phyloP scores from a whole-genome alignment of 2,797 vertebrate genomes.

The Dallia pectoralis region DNA sequence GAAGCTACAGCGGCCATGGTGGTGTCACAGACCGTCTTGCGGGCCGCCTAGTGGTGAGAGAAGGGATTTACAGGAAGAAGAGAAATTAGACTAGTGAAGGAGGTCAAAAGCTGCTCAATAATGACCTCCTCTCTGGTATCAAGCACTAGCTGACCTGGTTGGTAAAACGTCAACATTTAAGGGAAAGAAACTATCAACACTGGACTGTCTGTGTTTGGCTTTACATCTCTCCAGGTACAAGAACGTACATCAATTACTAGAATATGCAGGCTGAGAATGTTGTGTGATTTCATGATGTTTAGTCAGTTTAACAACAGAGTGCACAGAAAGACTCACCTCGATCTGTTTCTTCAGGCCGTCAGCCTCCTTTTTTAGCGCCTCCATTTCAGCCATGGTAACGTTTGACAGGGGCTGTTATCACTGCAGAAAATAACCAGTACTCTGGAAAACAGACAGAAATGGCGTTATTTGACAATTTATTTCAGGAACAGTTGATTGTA shows the following conservation, averaged over 20 bases:
- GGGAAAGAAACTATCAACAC: too few relatives aligned
- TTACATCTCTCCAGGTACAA: background rate
- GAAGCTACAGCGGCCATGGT: conserved; percentile 59
- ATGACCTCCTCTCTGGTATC: too few relatives aligned
- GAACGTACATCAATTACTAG: background rate
- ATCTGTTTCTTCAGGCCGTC: conserved; percentile 92
- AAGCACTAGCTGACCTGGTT: too few relatives aligned
- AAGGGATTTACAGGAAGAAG: background rate
- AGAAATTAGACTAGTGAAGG: background rate
- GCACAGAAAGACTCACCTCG: conserved; percentile 74
- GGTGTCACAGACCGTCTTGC: conserved; percentile 69
- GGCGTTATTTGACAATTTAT: too few relatives aligned
- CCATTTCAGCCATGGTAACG: conserved; percentile 85
- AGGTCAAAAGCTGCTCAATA: background rate
- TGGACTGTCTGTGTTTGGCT: background rate
- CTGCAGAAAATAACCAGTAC: background rate
- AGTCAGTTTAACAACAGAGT: background rate
- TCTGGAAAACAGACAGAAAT: background rate
- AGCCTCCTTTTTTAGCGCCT: conserved; percentile 90
- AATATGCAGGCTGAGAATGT: background rate
- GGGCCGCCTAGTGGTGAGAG: conserved; percentile 59
- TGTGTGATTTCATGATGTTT: background rate
- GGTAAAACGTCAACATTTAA: background rate
- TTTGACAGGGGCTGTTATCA: conserved; percentile 47
- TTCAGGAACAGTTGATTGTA: background rate